Evolutionary conservation across 1,140 invertebrate genomes (phyloP).

Genomic region (Cydia amplana): DNA sequence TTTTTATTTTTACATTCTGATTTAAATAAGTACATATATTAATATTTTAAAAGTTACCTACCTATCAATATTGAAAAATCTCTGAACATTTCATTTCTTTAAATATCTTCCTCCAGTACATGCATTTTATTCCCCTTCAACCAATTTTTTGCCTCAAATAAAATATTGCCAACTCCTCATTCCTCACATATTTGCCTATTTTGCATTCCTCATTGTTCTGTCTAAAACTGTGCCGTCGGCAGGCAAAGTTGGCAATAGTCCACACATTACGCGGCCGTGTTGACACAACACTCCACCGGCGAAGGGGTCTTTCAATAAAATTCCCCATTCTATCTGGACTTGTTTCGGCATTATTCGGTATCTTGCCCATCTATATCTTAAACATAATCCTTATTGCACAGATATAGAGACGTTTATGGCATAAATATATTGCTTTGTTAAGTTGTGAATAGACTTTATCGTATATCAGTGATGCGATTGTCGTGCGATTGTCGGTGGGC

Average conservation of each 20-base stretch:
- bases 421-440: neutral
- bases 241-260: slow-evolving; percentile 14
- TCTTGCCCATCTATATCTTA: neutral
- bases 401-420: neutral
- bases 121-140: neutral
- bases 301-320: slow-evolving; percentile 20
- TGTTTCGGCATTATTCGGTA: slow-evolving; percentile 6
- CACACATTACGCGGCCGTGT: slow-evolving; percentile 6
- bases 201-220: slow-evolving; percentile 11
- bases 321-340: slow-evolving; percentile 14
- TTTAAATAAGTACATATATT: no score
- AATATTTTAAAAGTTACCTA: no score
- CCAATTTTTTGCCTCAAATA: neutral
- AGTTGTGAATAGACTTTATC: neutral
- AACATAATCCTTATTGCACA: neutral
- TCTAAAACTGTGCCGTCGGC: slow-evolving; percentile 17
- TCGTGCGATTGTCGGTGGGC: slow-evolving; percentile 11
- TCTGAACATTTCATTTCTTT: no score
- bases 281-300: slow-evolving; percentile 8
- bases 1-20: no score
- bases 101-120: no score
- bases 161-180: neutral
- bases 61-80: no score
- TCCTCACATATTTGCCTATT: slow-evolving; percentile 12
- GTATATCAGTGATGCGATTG: slow-evolving; percentile 12